phyloP scores from a whole-genome alignment of 2,797 vertebrate species.

The Crotalus adamanteus region DNA sequence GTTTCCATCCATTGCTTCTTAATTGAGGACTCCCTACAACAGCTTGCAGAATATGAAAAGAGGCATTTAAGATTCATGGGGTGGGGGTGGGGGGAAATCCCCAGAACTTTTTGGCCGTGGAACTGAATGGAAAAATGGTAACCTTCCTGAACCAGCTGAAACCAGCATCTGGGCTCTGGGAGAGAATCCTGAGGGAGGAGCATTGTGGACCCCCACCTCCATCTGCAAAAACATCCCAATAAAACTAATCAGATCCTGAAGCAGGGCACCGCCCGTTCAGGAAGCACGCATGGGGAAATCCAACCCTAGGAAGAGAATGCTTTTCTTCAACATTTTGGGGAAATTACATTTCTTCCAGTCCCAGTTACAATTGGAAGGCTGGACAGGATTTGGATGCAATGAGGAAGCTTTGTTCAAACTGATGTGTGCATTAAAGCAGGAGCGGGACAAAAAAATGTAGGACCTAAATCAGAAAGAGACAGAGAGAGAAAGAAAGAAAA shows the following conservation, averaged over 20 bases:
- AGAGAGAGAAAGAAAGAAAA: too few species aligned
- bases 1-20: too few species aligned
- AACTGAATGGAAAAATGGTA: background rate
- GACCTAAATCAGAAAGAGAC: too few species aligned
- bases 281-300: background rate
- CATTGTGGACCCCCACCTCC: background rate
- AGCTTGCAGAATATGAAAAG: background rate
- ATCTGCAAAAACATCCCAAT: background rate
- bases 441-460: background rate
- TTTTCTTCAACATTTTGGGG: background rate
- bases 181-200: background rate
- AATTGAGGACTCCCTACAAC: too few species aligned
- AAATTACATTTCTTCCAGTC: background rate
- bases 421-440: background rate
- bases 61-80: background rate
- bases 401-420: too few species aligned
- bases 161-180: background rate
- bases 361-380: too few species aligned
- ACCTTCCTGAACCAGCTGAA: background rate
- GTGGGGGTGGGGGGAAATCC: background rate
- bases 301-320: background rate
- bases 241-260: background rate
- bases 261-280: background rate
- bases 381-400: background rate
- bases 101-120: background rate